Base-by-base conservation (phyloP, 2,888 invertebrate species). In the Sarcophaga carnaria region DNA sequence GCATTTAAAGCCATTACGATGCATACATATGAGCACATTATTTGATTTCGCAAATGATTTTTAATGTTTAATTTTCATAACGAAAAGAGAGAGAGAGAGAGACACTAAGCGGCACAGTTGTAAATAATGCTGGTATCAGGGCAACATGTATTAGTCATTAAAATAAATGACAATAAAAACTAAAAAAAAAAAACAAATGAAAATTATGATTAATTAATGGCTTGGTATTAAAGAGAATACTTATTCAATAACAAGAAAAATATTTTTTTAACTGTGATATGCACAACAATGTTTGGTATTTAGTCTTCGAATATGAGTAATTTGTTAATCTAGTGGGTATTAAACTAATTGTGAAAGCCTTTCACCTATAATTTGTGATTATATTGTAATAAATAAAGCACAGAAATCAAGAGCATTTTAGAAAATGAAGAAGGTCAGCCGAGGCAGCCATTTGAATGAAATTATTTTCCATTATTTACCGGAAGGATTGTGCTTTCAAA, bases 21-120 rank as follows among this genome's bases (percentile, higher is more conserved):
- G 76, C 86, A 86, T 83, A 80, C 86, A 86, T 80, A 86, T 83
- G 86, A 86, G 83, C 86, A 83, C 69, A 86, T 80, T 80, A 86
- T 80, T 54, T 54, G 12, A 14, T 54, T 54, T 54, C 71, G 70
- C 71, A 84, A 84, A 84, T 84, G 84, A 76, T 76, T 85, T 80
- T 85, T 71, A 78, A 83, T 83, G 78, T 79, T 79, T 70, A 85
- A 76, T 80, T 80, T 80, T 80, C n/a, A 66, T 20, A 63, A 20
- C 10, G 22, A 71, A n/a, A 11, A 37, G 27, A 11, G 25, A 82
- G 12, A 72, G 12, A 72, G 27, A 59, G 47, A 66, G 22, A 37
- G 8, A 74, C 22, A 63, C 25, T 49, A 17, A 17, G 20, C 12
- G 69, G 12, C 22, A 4, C 10, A 69, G 11, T 14, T 20, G 2